A percentile compares a stretch with the other conserved stretches of the same genome.
Conservation (phyloP, 2,888 invertebrate genomes). For the Drosophila neotestacea region DNA sequence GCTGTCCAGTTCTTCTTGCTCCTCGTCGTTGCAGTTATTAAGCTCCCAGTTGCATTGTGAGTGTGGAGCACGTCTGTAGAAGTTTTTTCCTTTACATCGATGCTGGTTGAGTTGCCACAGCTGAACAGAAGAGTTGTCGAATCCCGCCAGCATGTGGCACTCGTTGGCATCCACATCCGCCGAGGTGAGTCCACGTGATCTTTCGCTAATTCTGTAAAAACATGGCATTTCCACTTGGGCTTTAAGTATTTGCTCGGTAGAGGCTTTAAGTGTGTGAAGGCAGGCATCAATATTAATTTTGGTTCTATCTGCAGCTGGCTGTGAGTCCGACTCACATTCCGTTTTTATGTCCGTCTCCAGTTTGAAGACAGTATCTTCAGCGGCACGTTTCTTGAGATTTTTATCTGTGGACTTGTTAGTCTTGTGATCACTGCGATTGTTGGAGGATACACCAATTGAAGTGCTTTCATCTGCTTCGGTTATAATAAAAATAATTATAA, state of each 20-base stretch:
- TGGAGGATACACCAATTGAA: neutral
- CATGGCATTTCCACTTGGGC: conserved; percentile 69
- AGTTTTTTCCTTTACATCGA: conserved; percentile 77
- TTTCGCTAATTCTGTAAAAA: conserved; percentile 73
- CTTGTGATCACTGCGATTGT: conserved; percentile 41
- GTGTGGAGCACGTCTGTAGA: conserved; percentile 75
- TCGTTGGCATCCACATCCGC: conserved; percentile 81
- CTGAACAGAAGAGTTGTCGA: conserved; percentile 83
- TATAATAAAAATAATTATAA: too few relatives aligned
- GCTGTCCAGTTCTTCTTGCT: conserved; percentile 60
- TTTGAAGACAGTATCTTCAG: conserved; percentile 66
- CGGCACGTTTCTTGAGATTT: conserved; percentile 57
- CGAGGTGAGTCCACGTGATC: conserved; percentile 73
- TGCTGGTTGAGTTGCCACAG: conserved; percentile 84
- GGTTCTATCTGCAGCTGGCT: conserved; percentile 23
- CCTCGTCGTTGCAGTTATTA: conserved; percentile 70
- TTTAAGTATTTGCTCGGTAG: conserved; percentile 67
- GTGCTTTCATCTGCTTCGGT: conserved; percentile 39
- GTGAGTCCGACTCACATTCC: conserved; percentile 36
- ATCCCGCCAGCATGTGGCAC: conserved; percentile 84
- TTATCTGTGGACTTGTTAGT: conserved; percentile 33
- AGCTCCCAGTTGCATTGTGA: conserved; percentile 82
- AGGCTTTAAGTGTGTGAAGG: conserved; percentile 62
- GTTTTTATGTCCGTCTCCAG: conserved; percentile 67
- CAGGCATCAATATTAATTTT: conserved; percentile 61